A percentile compares a stretch with the other conserved stretches of the same genome.
These are phyloP conservation scores for Euwallacea similis DNA, from an alignment of 1,140 invertebrate species.

Conservation along the genomic window DNA sequence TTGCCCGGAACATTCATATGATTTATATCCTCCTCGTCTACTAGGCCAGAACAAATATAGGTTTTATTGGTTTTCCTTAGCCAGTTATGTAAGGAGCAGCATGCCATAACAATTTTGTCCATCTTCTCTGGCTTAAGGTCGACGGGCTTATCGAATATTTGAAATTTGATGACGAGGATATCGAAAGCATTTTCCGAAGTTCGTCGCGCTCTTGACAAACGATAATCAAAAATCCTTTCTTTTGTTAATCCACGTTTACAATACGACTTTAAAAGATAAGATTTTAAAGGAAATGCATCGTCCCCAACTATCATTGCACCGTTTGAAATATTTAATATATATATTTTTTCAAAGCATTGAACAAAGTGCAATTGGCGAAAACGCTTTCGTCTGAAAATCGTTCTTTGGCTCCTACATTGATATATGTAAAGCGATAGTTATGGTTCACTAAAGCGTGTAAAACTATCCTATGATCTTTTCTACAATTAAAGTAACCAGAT, in stretches of 20 bases:
- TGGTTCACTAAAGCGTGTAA: conserved; percentile 3
- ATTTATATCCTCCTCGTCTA: not conserved
- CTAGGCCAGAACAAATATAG: not conserved
- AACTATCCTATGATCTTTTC: not conserved
- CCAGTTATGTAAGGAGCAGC: conserved; percentile 38
- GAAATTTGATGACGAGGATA: conserved; percentile 50
- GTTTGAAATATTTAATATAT: not conserved
- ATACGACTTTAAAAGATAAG: conserved; percentile 22
- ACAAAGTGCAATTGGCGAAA: conserved; percentile 5
- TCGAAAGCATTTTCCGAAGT: conserved; percentile 57
- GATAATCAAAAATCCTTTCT: conserved; percentile 53
- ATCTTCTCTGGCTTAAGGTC: conserved; percentile 26
- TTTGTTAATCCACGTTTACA: conserved; percentile 37
- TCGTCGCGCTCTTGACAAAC: conserved; percentile 47
- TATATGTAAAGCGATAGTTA: conserved; percentile 4
- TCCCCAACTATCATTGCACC: conserved; percentile 5
- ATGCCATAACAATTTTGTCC: conserved; percentile 19
- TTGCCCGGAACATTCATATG: not conserved
- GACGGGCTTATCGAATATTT: conserved; percentile 48
- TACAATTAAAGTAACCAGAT: conserved; percentile 13
- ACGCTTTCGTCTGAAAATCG: conserved; percentile 20
- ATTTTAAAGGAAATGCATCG: conserved; percentile 27
- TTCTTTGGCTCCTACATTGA: conserved; percentile 19
- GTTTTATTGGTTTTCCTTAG: conserved; percentile 5
- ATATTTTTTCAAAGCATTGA: conserved; percentile 7